Percentiles rank a stretch among this genome's conserved stretches.
Evolutionary conservation across 1,140 invertebrate species (phyloP).

Genomic region (Nebria ingens): DNA sequence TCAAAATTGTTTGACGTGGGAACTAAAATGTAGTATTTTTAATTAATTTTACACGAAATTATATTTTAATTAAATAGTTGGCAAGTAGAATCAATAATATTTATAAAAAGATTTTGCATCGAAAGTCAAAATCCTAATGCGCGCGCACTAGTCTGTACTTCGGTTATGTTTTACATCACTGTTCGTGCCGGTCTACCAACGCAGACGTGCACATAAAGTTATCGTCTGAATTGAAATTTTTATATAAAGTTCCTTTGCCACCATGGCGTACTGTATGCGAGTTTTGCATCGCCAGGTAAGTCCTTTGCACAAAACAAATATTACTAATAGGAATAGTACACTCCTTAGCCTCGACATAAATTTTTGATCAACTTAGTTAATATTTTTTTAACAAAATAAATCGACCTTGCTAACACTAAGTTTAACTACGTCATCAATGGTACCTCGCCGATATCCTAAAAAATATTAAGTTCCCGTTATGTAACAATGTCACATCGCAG

Average conservation of each 20-base stretch:
- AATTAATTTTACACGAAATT: no score
- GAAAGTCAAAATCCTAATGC: neutral
- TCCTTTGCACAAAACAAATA: slow-evolving; percentile 11
- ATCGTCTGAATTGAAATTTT: neutral
- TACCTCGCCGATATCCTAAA: neutral
- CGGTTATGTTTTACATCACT: neutral
- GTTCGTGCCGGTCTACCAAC: neutral
- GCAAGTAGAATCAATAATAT: neutral
- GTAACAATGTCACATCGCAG: neutral
- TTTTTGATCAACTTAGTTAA: neutral
- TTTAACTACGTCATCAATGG: neutral
- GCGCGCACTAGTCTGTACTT: neutral
- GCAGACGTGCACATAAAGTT: neutral
- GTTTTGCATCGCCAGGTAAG: slow-evolving; percentile 64
- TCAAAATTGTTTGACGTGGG: no score
- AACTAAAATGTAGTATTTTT: no score
- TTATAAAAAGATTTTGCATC: neutral
- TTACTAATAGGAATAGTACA: slow-evolving; percentile 1
- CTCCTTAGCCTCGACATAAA: slow-evolving; percentile 5
- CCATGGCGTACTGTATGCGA: slow-evolving; percentile 62
- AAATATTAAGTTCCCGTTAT: neutral
- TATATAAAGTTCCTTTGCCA: slow-evolving; percentile 25
- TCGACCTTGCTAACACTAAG: neutral
- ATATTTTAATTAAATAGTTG: neutral
- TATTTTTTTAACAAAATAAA: neutral